These are phyloP conservation scores for Belonocnema kinseyi DNA, from an alignment of 1,140 invertebrate genomes.

Conservation along the genomic window DNA sequence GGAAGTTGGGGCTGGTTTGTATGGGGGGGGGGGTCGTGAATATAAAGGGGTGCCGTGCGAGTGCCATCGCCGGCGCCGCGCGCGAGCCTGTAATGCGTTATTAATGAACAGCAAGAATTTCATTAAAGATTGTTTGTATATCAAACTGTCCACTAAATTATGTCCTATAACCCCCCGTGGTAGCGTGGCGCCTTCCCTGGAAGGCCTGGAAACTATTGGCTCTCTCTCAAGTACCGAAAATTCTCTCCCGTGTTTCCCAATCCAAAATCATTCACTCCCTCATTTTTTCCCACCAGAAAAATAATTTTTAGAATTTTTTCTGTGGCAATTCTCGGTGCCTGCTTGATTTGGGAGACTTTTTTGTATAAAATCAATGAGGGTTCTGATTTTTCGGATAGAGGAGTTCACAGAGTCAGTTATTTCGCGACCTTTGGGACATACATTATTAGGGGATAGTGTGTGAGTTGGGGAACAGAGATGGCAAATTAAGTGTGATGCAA, in stretches of 20 bases:
- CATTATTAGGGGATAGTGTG: slow-evolving; percentile 57
- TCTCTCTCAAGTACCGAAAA: slow-evolving; percentile 42
- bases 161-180: slow-evolving; percentile 71
- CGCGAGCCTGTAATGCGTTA: slow-evolving; percentile 78
- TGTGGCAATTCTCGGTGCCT: background rate
- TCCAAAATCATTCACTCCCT: slow-evolving; percentile 25
- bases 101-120: slow-evolving; percentile 83
- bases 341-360: no score
- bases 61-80: slow-evolving; percentile 49
- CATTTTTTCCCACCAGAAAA: slow-evolving; percentile 28
- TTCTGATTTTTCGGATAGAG: slow-evolving; percentile 37
- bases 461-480: slow-evolving; percentile 38
- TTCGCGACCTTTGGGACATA: slow-evolving; percentile 66
- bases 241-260: slow-evolving; percentile 44
- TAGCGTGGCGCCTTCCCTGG: slow-evolving; percentile 62
- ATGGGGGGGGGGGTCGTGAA: slow-evolving; percentile 41
- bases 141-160: slow-evolving; percentile 82
- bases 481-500: slow-evolving; percentile 33
- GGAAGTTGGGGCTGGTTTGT: slow-evolving; percentile 53
- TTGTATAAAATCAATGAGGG: background rate
- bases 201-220: slow-evolving; percentile 70
- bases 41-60: slow-evolving; percentile 57
- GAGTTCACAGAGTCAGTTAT: slow-evolving; percentile 60
- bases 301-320: slow-evolving; percentile 33
- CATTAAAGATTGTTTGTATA: slow-evolving; percentile 83